These are phyloP conservation scores for Axea sp. DNA, from an alignment of 2,888 invertebrate genomes.

Conservation along the genomic window DNA sequence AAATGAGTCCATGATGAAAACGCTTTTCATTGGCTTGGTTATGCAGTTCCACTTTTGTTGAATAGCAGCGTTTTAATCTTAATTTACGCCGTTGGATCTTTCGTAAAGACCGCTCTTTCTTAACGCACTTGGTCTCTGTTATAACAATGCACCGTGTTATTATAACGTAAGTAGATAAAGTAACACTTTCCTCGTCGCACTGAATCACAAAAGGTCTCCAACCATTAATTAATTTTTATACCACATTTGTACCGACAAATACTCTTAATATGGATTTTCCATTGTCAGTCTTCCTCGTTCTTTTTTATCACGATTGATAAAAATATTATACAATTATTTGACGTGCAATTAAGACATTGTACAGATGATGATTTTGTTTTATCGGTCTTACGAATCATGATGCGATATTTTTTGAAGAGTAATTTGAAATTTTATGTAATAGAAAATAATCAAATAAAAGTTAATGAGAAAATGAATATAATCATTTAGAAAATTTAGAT, in stretches of 20 bases:
- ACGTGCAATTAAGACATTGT: no score
- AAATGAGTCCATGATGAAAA: conserved; percentile 47
- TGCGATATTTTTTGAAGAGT: no score
- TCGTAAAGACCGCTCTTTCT: conserved; percentile 54
- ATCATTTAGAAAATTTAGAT: no score
- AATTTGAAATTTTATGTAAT: no score
- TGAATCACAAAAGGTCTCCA: conserved; percentile 18
- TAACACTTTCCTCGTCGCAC: conserved; percentile 47
- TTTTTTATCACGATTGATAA: no score
- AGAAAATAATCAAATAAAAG: no score
- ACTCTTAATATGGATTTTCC: conserved; percentile 25
- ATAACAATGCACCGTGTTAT: conserved; percentile 43
- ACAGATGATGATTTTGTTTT: no score
- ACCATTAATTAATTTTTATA: conserved; percentile 40
- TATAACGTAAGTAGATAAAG: conserved; percentile 50
- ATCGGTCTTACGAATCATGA: no score
- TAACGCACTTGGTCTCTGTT: conserved; percentile 34
- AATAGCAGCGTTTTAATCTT: conserved; percentile 46
- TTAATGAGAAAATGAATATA: no score
- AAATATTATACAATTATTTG: no score
- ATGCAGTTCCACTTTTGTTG: conserved; percentile 46
- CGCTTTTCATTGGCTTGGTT: conserved; percentile 38
- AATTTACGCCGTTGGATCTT: conserved; percentile 48
- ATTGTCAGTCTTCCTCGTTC: conserved; percentile 5
- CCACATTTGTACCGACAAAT: conserved; percentile 42